A percentile compares a stretch with the other conserved stretches of the same genome.
Evolutionary conservation across 2,797 vertebrate species (phyloP).

Genomic region (Sarcophilus harrisii): DNA sequence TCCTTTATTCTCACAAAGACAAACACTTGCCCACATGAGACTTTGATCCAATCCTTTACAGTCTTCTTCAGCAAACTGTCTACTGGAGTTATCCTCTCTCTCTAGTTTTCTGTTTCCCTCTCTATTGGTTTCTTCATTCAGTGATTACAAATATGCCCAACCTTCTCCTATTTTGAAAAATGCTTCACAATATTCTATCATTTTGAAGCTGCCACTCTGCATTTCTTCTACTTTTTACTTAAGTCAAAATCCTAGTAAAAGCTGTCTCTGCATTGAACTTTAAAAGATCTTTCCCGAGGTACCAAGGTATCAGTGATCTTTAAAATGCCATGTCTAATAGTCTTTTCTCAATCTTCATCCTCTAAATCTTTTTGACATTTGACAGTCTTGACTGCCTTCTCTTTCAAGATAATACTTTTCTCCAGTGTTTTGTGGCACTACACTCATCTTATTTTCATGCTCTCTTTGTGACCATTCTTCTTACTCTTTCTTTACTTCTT

Average conservation of each 20-base stretch:
- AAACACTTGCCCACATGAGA: not conserved
- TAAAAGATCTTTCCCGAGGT: not conserved
- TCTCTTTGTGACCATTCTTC: no score
- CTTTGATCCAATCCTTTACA: not conserved
- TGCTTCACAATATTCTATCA: not conserved
- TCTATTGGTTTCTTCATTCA: not conserved
- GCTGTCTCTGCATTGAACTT: not conserved
- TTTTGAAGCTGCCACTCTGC: not conserved
- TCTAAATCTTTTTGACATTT: no score
- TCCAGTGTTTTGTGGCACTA: no score
- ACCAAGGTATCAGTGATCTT: not conserved
- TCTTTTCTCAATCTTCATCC: no score
- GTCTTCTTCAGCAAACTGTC: not conserved
- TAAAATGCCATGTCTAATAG: not conserved
- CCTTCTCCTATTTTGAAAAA: not conserved
- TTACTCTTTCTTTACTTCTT: no score
- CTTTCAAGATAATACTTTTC: no score
- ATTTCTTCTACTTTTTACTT: not conserved
- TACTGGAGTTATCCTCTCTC: not conserved
- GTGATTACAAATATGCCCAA: not conserved
- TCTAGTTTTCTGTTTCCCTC: not conserved
- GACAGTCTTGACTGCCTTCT: no score
- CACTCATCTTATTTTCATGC: no score
- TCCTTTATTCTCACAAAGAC: not conserved
- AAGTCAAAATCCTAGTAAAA: not conserved